A percentile compares a stretch with the other conserved stretches of the same genome.
These are phyloP conservation scores for Drosophila lutescens DNA, from an alignment of 2,888 invertebrate genomes.

Conservation along the genomic window DNA sequence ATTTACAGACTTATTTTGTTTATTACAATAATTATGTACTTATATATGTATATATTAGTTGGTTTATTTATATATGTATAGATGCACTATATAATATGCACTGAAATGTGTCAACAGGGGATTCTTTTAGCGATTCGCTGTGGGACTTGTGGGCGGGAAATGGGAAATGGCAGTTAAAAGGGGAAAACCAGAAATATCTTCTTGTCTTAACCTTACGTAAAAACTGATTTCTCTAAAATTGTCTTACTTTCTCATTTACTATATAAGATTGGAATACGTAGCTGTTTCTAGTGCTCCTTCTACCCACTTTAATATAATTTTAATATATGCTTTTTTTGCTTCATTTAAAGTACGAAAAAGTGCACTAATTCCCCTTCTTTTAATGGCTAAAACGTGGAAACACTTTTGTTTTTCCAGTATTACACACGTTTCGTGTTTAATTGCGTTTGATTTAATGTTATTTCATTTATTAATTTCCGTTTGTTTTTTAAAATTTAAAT, in stretches of 20 bases:
- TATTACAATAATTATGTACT: conserved; percentile 57
- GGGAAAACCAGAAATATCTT: conserved; percentile 11
- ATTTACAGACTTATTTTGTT: conserved; percentile 77
- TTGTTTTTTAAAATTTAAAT: conserved; percentile 53
- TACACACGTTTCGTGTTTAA: conserved; percentile 48
- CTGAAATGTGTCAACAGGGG: conserved; percentile 45
- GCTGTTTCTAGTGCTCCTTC: not conserved
- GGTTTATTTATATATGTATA: conserved; percentile 28
- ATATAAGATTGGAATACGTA: conserved; percentile 7
- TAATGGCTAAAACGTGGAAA: conserved; percentile 63
- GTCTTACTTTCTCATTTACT: conserved; percentile 40
- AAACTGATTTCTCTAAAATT: conserved; percentile 40
- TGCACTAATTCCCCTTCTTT: conserved; percentile 49
- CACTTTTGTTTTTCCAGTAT: conserved; percentile 38
- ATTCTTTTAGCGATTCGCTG: not conserved
- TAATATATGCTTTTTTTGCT: conserved; percentile 44
- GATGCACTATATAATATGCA: conserved; percentile 51
- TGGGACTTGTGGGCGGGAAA: not conserved
- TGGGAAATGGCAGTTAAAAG: conserved; percentile 17
- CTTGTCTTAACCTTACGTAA: conserved; percentile 22
- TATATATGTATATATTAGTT: conserved; percentile 27
- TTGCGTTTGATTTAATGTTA: conserved; percentile 53
- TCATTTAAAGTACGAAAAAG: conserved; percentile 63
- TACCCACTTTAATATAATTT: conserved; percentile 18
- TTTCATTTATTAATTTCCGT: conserved; percentile 42